Percentiles rank a stretch among this genome's conserved stretches.
These are phyloP conservation scores for Prostheceraeus crozeri DNA, from an alignment of 2,888 invertebrate genomes.

Conservation along the genomic window DNA sequence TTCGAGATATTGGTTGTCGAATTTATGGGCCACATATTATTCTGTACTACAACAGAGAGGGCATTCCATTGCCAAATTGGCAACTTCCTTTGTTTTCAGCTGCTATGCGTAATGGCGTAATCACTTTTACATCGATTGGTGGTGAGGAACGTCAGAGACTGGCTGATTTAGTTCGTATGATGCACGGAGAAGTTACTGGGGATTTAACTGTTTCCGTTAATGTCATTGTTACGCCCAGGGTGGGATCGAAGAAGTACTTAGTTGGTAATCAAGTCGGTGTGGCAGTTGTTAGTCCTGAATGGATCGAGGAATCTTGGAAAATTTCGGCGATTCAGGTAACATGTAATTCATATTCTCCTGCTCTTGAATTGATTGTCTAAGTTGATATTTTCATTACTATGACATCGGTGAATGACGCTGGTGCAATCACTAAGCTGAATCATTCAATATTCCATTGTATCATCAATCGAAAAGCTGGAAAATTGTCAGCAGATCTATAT, in stretches of 20 bases:
- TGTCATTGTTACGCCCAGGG: slow-evolving; percentile 33
- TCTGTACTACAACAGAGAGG: slow-evolving; percentile 34
- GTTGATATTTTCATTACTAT: too few relatives aligned
- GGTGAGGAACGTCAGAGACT: slow-evolving; percentile 17
- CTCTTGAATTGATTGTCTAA: too few relatives aligned
- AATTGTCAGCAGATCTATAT: too few relatives aligned
- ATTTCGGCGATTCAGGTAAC: slow-evolving; percentile 19
- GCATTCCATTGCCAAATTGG: slow-evolving; percentile 34
- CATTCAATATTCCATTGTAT: too few relatives aligned
- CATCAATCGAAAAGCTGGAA: too few relatives aligned
- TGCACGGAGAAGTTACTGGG: slow-evolving; percentile 24
- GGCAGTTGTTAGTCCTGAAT: slow-evolving; percentile 69
- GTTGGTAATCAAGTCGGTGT: slow-evolving; percentile 66
- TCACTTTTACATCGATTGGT: slow-evolving; percentile 35
- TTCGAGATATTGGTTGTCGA: neutral
- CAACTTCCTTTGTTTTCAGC: slow-evolving; percentile 36
- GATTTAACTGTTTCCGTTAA: slow-evolving; percentile 36
- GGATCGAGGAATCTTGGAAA: slow-evolving; percentile 62
- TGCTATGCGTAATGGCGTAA: slow-evolving; percentile 33
- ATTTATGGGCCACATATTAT: slow-evolving; percentile 37
- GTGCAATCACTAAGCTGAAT: too few relatives aligned
- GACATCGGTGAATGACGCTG: too few relatives aligned
- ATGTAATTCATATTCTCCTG: too few relatives aligned
- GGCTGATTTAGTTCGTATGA: slow-evolving; percentile 31
- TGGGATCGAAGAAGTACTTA: slow-evolving; percentile 56